Evolutionary conservation across 2,113 vertebrate genomes (phyloP), one percentile per base, ranked within the genome.

Genomic region (Strix aluco): DNA sequence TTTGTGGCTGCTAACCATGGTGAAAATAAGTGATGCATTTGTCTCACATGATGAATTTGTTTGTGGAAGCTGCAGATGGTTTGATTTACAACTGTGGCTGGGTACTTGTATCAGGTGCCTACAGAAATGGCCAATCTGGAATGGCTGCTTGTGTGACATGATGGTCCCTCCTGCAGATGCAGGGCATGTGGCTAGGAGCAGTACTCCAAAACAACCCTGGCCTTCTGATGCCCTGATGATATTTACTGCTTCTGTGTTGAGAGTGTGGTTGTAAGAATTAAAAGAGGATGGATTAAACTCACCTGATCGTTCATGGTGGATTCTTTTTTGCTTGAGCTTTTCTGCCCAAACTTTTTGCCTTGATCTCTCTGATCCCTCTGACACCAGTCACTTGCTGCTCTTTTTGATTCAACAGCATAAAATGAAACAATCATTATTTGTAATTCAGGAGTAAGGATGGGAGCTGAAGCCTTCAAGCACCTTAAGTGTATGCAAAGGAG

Each of bases 341-440:
- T 74, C 51, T 71, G 51, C 40, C 61, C 27, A 26, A 17, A 52
- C 2, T 9, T 54, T 67, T 47, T 81, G 55, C 14, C n/a, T 83
- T 70, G 36, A 29, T 77, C 74, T 70, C 30, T 47, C 38, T 42
- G 38, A 42, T 46, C 11, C 3, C 5, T 54, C 44, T 78, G 58
- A n/a, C 2, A 5, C 8, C 22, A 46, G 38, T 42, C 18, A 30
- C n/a, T 42, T 38, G 7, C 20, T 66, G 51, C 6, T 36, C 11
- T 51, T 44, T 80, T 70, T 62, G 67, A 66, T 80, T 55, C 9
- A n/a, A 3, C 25, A 29, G 27, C 21, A 22, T 13, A 2, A 73
- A 80, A 32, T 1, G 10, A n/a, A 92, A 10, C 0, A 29, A 1
- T 27, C 3, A 1, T 25, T 46, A 44, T 26, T 57, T 42, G 40